These are phyloP conservation scores for Yponomeuta cagnagella DNA, from an alignment of 2,888 invertebrate species.

Conservation along the genomic window DNA sequence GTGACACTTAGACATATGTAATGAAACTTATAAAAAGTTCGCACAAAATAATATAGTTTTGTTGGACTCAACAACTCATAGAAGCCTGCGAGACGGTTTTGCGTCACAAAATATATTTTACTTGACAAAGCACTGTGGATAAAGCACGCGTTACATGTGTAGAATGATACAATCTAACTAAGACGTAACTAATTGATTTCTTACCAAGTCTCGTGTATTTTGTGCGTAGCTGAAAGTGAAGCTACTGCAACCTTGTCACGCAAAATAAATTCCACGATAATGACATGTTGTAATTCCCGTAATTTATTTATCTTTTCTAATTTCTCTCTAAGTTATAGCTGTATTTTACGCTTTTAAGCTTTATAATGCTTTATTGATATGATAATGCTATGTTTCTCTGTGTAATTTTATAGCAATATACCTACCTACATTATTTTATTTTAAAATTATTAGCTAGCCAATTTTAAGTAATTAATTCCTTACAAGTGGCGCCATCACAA, in stretches of 20 bases:
- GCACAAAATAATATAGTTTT: conserved; percentile 48
- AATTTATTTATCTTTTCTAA: conserved; percentile 45
- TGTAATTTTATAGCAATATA: conserved; percentile 52
- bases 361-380: conserved; percentile 52
- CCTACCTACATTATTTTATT: conserved; percentile 29
- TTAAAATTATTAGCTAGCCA: conserved; percentile 61
- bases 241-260: neutral
- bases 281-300: conserved; percentile 9
- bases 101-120: conserved; percentile 50
- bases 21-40: conserved; percentile 26
- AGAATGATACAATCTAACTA: conserved; percentile 19
- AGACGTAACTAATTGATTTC: neutral
- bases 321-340: conserved; percentile 53
- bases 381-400: conserved; percentile 41
- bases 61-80: conserved; percentile 35
- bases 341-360: conserved; percentile 60
- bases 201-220: conserved; percentile 8
- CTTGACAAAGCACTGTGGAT: conserved; percentile 54
- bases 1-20: conserved; percentile 25
- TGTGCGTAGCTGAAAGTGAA: neutral
- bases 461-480: conserved; percentile 51
- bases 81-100: conserved; percentile 53
- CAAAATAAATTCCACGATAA: conserved; percentile 11
- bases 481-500: conserved; percentile 66
- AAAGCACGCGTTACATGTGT: conserved; percentile 41